A percentile compares a stretch with the other conserved stretches of the same genome.
Evolutionary conservation across 2,888 invertebrate species (phyloP).

Genomic region (Boloria euphrosyne): DNA sequence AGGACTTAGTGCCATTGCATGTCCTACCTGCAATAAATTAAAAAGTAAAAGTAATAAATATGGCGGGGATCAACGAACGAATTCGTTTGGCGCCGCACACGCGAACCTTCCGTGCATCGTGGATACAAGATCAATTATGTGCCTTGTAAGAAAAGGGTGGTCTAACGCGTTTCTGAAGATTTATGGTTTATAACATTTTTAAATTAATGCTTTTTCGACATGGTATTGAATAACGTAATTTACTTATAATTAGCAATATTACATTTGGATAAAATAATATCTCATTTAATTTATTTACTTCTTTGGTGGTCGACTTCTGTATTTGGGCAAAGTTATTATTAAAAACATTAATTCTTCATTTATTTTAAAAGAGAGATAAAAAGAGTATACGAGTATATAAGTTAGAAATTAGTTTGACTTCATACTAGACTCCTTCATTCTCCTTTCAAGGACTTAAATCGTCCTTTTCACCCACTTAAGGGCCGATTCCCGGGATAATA

Average conservation of each 20-base stretch:
- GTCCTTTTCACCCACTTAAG: too few species aligned
- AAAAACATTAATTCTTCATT: too few species aligned
- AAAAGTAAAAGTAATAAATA: constrained; percentile 51
- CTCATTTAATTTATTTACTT: too few species aligned
- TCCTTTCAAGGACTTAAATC: too few species aligned
- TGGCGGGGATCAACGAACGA: constrained; percentile 48
- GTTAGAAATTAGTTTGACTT: too few species aligned
- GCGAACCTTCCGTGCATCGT: constrained; percentile 41
- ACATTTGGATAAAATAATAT: too few species aligned
- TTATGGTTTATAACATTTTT: constrained; percentile 31
- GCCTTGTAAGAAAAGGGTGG: constrained; percentile 41
- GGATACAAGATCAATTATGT: constrained; percentile 45
- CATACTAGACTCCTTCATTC: too few species aligned
- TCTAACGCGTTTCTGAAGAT: constrained; percentile 31
- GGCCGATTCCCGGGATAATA: too few species aligned
- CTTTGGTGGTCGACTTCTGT: too few species aligned
- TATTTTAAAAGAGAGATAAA: too few species aligned
- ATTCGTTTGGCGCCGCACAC: constrained; percentile 46
- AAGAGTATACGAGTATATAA: too few species aligned
- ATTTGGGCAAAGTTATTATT: too few species aligned
- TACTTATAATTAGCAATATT: constrained; percentile 1
- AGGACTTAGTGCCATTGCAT: constrained; percentile 43
- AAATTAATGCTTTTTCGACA: constrained; percentile 21
- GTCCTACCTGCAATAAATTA: constrained; percentile 45
- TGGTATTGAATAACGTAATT: constrained; percentile 20